These are phyloP conservation scores for Teleopsis dalmanni DNA, from an alignment of 1,140 invertebrate genomes.

Conservation along the genomic window DNA sequence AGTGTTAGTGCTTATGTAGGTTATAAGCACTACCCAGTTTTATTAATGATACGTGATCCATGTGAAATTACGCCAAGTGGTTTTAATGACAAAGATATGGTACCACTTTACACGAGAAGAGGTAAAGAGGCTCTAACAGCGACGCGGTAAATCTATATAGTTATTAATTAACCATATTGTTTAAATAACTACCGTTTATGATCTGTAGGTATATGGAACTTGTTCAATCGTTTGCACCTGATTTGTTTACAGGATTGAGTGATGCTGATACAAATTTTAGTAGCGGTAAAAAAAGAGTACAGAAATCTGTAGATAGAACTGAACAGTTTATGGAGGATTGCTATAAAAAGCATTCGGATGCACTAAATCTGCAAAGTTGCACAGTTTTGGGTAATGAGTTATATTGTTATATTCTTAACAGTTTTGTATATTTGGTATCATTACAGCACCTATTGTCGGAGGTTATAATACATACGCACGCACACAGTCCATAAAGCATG, in stretches of 20 bases:
- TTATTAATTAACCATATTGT: background rate
- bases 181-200: background rate
- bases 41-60: conserved; percentile 60
- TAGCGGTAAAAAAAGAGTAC: conserved; percentile 59
- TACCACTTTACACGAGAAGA: conserved; percentile 64
- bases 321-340: conserved; percentile 53
- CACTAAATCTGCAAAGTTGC: conserved; percentile 44
- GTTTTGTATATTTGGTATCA: conserved; percentile 15
- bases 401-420: background rate
- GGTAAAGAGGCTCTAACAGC: conserved; percentile 60
- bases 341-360: conserved; percentile 50
- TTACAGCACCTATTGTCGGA: conserved; percentile 69
- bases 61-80: conserved; percentile 52
- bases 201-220: conserved; percentile 58
- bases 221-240: conserved; percentile 67
- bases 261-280: conserved; percentile 69
- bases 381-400: conserved; percentile 29
- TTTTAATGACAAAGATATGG: conserved; percentile 57
- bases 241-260: conserved; percentile 68
- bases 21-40: conserved; percentile 53
- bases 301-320: conserved; percentile 59
- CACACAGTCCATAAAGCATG: conserved; percentile 54
- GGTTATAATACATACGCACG: conserved; percentile 57
- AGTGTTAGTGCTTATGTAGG: conserved; percentile 53
- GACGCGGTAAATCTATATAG: conserved; percentile 33